These are phyloP conservation scores for Acrobasis suavella DNA, from an alignment of 2,888 invertebrate genomes.

Conservation along the genomic window DNA sequence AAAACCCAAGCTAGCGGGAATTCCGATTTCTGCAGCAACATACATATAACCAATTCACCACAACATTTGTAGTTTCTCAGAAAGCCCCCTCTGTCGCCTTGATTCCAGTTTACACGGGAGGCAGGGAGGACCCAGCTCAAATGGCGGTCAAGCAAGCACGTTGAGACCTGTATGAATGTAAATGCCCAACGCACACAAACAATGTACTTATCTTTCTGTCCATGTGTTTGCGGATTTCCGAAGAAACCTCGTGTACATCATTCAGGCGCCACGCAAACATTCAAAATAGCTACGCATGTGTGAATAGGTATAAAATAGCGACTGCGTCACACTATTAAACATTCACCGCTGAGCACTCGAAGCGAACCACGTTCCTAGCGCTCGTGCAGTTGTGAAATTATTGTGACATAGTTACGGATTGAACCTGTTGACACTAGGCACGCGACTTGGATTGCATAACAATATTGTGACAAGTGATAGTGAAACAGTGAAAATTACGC, in stretches of 20 bases:
- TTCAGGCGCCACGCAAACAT: constrained; percentile 61
- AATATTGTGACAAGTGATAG: constrained; percentile 50
- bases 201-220: constrained; percentile 29
- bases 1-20: constrained; percentile 57
- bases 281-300: constrained; percentile 46
- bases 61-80: neutral
- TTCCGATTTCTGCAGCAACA: constrained; percentile 50
- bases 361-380: constrained; percentile 51
- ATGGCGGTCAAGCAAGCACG: constrained; percentile 47
- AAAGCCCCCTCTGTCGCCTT: constrained; percentile 39
- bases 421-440: constrained; percentile 31
- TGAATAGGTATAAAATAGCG: constrained; percentile 45
- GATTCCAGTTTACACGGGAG: constrained; percentile 34
- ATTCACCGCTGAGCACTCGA: constrained; percentile 53
- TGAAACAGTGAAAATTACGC: constrained; percentile 38
- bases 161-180: constrained; percentile 42
- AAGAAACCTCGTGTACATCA: constrained; percentile 58
- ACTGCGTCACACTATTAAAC: constrained; percentile 41
- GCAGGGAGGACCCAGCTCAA: constrained; percentile 38
- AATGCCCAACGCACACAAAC: constrained; percentile 45
- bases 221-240: constrained; percentile 56
- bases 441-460: constrained; percentile 48
- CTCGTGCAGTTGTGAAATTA: constrained; percentile 67
- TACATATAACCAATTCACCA: constrained; percentile 22
- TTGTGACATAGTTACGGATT: constrained; percentile 67